A percentile compares a stretch with the other conserved stretches of the same genome.
Conservation (phyloP, 2,113 vertebrate species). For the Pipa parva region DNA sequence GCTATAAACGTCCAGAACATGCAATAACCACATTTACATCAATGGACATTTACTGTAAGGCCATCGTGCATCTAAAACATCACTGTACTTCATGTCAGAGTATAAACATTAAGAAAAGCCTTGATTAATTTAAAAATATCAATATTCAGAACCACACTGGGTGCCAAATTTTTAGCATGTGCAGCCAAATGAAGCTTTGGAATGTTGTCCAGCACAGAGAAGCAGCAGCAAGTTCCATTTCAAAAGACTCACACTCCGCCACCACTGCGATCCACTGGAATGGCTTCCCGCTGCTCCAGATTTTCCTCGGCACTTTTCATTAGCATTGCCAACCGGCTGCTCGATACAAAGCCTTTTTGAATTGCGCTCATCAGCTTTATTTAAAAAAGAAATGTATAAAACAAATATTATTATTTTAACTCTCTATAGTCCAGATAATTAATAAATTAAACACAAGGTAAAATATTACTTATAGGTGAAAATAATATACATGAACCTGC, state of each 20-base stretch:
- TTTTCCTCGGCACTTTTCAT: conserved; percentile 91
- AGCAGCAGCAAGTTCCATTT: conserved; percentile 14
- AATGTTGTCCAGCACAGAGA: conserved; percentile 47
- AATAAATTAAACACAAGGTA: too few relatives aligned
- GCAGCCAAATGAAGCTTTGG: conserved; percentile 46
- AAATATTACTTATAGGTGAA: too few relatives aligned
- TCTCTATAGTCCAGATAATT: too few relatives aligned
- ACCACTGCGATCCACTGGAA: conserved; percentile 88
- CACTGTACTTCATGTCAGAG: conserved; percentile 37
- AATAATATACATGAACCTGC: too few relatives aligned
- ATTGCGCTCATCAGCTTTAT: conserved; percentile 91
- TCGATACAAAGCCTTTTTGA: conserved; percentile 88
- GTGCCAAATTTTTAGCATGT: background rate
- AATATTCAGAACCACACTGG: background rate
- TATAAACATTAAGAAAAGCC: conserved; percentile 36
- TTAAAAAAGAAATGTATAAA: conserved; percentile 20
- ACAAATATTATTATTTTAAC: background rate
- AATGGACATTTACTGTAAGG: too few relatives aligned
- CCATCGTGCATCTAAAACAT: background rate
- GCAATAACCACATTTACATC: too few relatives aligned
- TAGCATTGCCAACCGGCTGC: conserved; percentile 87
- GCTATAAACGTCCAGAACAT: too few relatives aligned
- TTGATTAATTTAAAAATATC: background rate
- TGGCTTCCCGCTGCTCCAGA: conserved; percentile 68
- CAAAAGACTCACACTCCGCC: conserved; percentile 79